Evolutionary conservation across 2,797 vertebrate genomes (phyloP), one percentile per base, ranked within the genome.

Genomic region (Syngnathus acus): DNA sequence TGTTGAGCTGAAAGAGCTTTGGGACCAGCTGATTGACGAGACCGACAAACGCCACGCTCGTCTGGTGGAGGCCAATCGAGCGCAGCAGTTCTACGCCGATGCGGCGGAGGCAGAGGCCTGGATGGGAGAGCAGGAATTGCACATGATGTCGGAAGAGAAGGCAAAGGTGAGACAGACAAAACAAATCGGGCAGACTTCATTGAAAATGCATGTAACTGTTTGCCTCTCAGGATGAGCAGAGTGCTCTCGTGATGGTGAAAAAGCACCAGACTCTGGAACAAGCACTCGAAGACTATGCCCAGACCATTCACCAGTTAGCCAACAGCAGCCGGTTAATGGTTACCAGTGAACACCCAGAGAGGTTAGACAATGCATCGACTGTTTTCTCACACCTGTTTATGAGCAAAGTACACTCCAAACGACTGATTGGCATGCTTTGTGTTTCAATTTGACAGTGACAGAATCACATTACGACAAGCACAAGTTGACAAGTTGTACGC

Each of bases 91-190:
- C 88, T 95, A 96, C 60, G 74, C 94, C 0, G 96, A 98, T 11
- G 94, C 91, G 0, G 95, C 94, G 0, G 95, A 96, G 75, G 94
- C 94, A 0, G 95, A 97, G 79, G 95, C 95, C 53, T 98, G 95
- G 95, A 97, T 97, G 95, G 95, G 95, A 0, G 95, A 98, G 78
- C 94, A 96, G 80, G 95, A 97, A 82, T 82, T 98, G n/a, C 94
- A 98, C 80, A 97, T 98, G 95, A 95, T 98, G 92, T 93, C 94
- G 3, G 95, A 95, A 75, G 95, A 98, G 82, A 97, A 96, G 72
- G 95, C 95, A 32, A 98, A 97, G 94, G 95, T 96, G 75, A 53
- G 84, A 39, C 39, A 53, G 84, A 39, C 39, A 13, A 42, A n/a
- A 38, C 3, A n/a, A 14, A 21, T 14, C 10, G 19, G n/a, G 53